Conservation (phyloP, 2,888 invertebrate species). For the Drosophila meridionalis region DNA sequence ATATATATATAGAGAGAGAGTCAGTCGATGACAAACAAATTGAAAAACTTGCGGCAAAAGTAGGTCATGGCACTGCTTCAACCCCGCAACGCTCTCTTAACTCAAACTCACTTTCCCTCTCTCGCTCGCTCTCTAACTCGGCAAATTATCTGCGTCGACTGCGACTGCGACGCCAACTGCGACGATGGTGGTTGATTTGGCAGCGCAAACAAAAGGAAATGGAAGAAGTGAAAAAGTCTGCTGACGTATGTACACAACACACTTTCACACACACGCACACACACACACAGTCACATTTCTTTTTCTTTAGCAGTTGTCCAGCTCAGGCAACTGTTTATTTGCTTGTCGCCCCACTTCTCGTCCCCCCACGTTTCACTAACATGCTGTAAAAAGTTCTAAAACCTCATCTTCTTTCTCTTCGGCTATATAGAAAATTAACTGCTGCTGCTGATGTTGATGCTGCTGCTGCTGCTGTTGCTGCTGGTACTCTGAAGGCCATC, state of each 20-base stretch:
- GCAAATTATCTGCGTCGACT: slow-evolving; percentile 73
- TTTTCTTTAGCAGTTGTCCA: slow-evolving; percentile 39
- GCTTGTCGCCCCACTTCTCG: slow-evolving; percentile 21
- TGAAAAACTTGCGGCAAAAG: slow-evolving; percentile 72
- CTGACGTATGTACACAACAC: slow-evolving; percentile 64
- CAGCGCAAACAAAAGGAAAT: slow-evolving; percentile 57
- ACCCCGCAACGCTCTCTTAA: slow-evolving; percentile 22
- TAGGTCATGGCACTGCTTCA: slow-evolving; percentile 69
- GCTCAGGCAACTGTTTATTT: slow-evolving; percentile 63
- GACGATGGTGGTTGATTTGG: slow-evolving; percentile 70
- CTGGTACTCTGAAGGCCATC: slow-evolving; percentile 38
- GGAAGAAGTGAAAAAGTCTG: slow-evolving; percentile 63
- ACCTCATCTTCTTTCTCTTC: slow-evolving; percentile 22
- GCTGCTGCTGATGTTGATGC: slow-evolving; percentile 8
- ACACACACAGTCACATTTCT: slow-evolving; percentile 6
- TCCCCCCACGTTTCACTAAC: slow-evolving; percentile 1
- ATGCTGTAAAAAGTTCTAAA: slow-evolving; percentile 31
- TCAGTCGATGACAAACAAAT: slow-evolving; percentile 64
- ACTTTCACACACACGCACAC: slow-evolving; percentile 15
- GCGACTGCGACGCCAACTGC: slow-evolving; percentile 13
- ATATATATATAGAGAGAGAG: neutral
- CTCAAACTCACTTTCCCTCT: slow-evolving; percentile 25
- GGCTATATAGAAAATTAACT: slow-evolving; percentile 44
- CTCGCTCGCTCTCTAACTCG: slow-evolving; percentile 45
- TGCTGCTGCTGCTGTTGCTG: slow-evolving; percentile 26